A percentile compares a stretch with the other conserved stretches of the same genome.
These are phyloP conservation scores for Kryptolebias ocellatus DNA, from an alignment of 2,797 vertebrate genomes.

Conservation along the genomic window DNA sequence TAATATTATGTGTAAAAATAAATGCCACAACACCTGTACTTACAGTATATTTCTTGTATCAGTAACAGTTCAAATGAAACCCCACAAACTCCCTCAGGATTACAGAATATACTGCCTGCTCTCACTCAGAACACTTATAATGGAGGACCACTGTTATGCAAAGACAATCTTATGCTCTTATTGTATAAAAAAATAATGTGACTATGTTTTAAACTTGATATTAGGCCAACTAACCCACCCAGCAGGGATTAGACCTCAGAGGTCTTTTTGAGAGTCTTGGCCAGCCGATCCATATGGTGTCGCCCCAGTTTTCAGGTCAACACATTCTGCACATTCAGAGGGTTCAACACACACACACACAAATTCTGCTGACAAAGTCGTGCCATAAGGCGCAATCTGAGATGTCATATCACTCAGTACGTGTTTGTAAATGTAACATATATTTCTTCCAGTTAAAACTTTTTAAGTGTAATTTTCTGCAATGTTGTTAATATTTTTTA, in stretches of 20 bases:
- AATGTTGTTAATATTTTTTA: constrained; percentile 65
- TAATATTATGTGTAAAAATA: constrained; percentile 13
- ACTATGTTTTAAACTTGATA: constrained; percentile 43
- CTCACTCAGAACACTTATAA: constrained; percentile 18
- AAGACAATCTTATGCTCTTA: constrained; percentile 66
- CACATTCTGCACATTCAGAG: constrained; percentile 43
- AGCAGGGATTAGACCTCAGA: constrained; percentile 62
- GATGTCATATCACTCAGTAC: constrained; percentile 47
- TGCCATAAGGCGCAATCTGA: constrained; percentile 49
- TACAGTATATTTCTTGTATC: constrained; percentile 36
- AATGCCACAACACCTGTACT: constrained; percentile 25
- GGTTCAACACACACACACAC: constrained; percentile 48
- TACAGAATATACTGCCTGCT: constrained; percentile 52
- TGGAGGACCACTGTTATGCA: constrained; percentile 65
- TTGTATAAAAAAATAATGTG: constrained; percentile 27
- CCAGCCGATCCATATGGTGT: constrained; percentile 68
- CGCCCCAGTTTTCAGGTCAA: constrained; percentile 74
- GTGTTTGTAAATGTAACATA: constrained; percentile 59
- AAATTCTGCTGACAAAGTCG: constrained; percentile 15
- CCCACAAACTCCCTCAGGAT: constrained; percentile 61
- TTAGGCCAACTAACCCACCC: constrained; percentile 52
- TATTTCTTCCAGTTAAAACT: constrained; percentile 60
- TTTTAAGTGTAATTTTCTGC: constrained; percentile 55
- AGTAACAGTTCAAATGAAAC: constrained; percentile 24
- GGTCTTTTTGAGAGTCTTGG: constrained; percentile 54